Base-by-base conservation (phyloP, 2,113 vertebrate species). In the Microtus oregoni region DNA sequence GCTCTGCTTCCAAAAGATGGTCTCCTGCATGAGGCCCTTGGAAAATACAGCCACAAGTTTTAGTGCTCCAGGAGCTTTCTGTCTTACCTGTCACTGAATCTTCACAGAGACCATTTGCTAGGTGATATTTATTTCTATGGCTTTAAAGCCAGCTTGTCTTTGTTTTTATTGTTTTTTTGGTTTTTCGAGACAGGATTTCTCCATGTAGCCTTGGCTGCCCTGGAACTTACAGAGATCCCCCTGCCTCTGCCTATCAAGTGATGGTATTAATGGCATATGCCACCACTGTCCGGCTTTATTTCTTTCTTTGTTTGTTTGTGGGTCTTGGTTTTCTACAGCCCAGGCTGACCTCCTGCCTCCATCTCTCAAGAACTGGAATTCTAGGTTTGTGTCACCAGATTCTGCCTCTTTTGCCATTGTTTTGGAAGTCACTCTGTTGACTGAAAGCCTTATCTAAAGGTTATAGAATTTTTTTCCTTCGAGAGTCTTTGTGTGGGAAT, bases 401-500 rank as follows among this genome's bases (percentile, higher is more conserved):
- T 63, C 79, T 75, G 77, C 32, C 58, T 87, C 17, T 19, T 81
- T 67, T 87, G 73, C 94, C 67, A 88, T 58, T 58, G 15, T 87
- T 96, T 96, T 92, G 38, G 75, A 94, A 91, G 65, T 82, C 85
- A 26, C 30, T 78, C 75, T 92, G 19, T 89, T 89, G 90, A 92
- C 24, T 41, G n/a, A 76, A 91, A 87, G 24, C n/a, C 38, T 47
- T 90, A 32, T 38, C 65, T 38, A 75, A 41, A 92, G 50, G 65
- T 78, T 82, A 44, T 63, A 50, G 47, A 47, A 38, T 30, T 87
- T 65, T 90, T 86, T 95, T n/a, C 52, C 30, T 79, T 41, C 38
- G 72, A 14, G 50, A 52, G 70, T 76, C 28, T 19, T 44, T 88
- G 24, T 73, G 41, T 94, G 61, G 38, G 73, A 32, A 73, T 91